These are phyloP conservation scores for Pelosia muscerda DNA, from an alignment of 2,888 invertebrate genomes.

Conservation along the genomic window DNA sequence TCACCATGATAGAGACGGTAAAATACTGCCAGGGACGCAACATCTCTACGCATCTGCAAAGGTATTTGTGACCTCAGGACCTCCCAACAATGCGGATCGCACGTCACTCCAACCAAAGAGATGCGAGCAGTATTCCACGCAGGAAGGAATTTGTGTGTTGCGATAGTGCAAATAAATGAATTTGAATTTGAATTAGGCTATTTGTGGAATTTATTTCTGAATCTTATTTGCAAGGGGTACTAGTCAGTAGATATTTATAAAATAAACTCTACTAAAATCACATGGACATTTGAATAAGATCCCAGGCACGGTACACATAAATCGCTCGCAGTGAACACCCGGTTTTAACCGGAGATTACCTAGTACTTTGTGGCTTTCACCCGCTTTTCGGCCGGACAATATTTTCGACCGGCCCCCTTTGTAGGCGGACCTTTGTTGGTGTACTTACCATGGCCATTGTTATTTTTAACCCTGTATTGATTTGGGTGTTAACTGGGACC, in stretches of 20 bases:
- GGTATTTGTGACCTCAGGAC: too few relatives aligned
- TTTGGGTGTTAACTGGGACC: neutral
- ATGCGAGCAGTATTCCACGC: too few relatives aligned
- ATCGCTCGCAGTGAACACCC: slow-evolving; percentile 52
- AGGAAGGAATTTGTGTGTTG: too few relatives aligned
- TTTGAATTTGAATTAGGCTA: too few relatives aligned
- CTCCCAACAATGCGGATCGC: too few relatives aligned
- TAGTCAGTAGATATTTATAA: neutral
- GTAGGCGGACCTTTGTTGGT: slow-evolving; percentile 48
- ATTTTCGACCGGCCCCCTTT: slow-evolving; percentile 57
- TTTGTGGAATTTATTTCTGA: too few relatives aligned
- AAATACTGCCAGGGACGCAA: too few relatives aligned
- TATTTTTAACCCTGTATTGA: slow-evolving; percentile 25
- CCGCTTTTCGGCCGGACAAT: slow-evolving; percentile 62
- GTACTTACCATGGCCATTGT: slow-evolving; percentile 19
- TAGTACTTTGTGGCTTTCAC: slow-evolving; percentile 73
- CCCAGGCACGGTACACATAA: slow-evolving; percentile 41
- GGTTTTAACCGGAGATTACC: slow-evolving; percentile 68
- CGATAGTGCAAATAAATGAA: too few relatives aligned
- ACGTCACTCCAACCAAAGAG: too few relatives aligned
- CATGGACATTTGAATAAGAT: slow-evolving; percentile 34
- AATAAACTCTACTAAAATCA: slow-evolving; percentile 18
- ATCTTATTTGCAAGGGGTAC: neutral
- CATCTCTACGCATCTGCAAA: too few relatives aligned
- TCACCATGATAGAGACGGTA: too few relatives aligned